These are phyloP conservation scores for Theristicus caerulescens DNA, from an alignment of 2,113 vertebrate species.

Conservation along the genomic window DNA sequence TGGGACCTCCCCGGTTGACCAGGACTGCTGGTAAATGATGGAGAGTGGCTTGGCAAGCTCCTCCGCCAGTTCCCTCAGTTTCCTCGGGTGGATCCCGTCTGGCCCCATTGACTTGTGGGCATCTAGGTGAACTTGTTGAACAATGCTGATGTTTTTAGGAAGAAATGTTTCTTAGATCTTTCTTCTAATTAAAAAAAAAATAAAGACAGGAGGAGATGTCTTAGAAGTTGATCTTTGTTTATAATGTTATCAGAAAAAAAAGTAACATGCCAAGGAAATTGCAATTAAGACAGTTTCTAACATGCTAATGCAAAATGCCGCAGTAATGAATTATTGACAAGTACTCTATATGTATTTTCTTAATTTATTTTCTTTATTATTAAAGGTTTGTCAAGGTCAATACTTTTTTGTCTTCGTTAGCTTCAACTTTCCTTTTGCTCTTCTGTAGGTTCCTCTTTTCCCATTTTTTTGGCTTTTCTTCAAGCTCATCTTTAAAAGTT, in stretches of 20 bases:
- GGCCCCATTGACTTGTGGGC: too few species aligned
- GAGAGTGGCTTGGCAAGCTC: too few species aligned
- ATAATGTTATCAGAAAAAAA: background rate
- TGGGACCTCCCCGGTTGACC: too few species aligned
- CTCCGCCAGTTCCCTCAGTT: too few species aligned
- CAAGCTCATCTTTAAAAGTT: background rate
- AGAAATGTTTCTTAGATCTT: background rate
- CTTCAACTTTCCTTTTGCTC: background rate
- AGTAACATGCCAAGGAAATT: background rate
- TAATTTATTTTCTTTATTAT: background rate
- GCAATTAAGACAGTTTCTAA: background rate
- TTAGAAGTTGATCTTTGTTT: background rate
- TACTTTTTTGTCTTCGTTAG: background rate
- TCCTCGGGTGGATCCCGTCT: too few species aligned
- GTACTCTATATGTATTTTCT: background rate
- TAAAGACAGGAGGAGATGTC: accelerated
- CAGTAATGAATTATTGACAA: background rate
- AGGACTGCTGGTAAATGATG: too few species aligned
- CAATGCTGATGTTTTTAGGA: background rate
- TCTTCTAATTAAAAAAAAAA: background rate
- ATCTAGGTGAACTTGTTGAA: background rate
- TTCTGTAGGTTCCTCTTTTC: background rate
- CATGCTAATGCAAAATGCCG: background rate
- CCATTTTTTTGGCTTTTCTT: background rate
- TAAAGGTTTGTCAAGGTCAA: background rate